Evolutionary conservation across 2,113 vertebrate genomes (phyloP).

Genomic region (Trogon melanurus): DNA sequence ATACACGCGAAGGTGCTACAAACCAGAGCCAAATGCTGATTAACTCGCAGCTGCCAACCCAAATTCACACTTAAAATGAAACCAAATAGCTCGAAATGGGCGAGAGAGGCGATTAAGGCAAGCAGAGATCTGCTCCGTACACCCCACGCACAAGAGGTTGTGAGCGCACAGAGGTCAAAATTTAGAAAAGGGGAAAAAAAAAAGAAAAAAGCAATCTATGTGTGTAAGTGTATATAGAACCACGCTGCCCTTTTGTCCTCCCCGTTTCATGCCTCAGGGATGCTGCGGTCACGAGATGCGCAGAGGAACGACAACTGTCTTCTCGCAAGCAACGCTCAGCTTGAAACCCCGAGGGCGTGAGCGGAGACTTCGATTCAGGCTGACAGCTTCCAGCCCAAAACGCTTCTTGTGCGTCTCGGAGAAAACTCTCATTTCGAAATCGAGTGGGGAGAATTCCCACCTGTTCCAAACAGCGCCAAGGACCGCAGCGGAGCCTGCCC

Average conservation of each 20-base stretch:
- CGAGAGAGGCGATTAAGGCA: not conserved
- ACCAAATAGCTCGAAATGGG: not conserved
- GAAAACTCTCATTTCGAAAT: not conserved
- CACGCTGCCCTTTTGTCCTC: not conserved
- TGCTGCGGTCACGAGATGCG: not conserved
- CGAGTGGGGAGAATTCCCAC: not conserved
- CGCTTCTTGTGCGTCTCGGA: not conserved
- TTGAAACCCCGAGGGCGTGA: not conserved
- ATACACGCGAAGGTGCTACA: not conserved
- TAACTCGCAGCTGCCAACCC: not conserved
- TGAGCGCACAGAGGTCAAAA: not conserved
- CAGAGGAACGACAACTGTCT: not conserved
- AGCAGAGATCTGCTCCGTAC: not conserved
- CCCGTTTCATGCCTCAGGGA: not conserved
- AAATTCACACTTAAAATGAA: not conserved
- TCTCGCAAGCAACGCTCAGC: not conserved
- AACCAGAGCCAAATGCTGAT: not conserved
- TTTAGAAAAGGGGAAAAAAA: not conserved
- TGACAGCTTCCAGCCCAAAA: not conserved
- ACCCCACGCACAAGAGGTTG: not conserved
- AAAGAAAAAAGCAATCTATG: too few species aligned
- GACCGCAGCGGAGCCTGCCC: not conserved
- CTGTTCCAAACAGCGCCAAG: accelerated
- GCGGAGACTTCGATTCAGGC: not conserved
- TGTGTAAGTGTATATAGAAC: not conserved